Evolutionary conservation across 1,140 invertebrate species (phyloP), one percentile per base, ranked within the genome.

Genomic region (Cyclargus thomasi): DNA sequence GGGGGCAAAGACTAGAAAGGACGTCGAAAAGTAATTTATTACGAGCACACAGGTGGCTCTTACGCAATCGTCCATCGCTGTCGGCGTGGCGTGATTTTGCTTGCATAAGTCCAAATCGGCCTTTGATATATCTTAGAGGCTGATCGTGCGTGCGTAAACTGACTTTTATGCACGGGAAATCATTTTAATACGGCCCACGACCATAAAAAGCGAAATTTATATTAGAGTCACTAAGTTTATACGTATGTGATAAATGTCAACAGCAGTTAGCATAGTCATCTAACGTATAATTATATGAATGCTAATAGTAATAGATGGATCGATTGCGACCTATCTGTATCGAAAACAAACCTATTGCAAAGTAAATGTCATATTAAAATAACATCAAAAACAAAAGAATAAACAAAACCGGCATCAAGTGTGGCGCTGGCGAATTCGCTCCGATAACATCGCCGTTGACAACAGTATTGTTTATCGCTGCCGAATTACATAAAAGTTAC

Each of bases 61-160:
- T 75, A 71, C 64, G 66, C 69, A 75, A 75, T 64, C 53, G 47
- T 59, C 65, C 65, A 70, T 70, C 63, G 69, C 64, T 68, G 67
- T 18, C 64, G 65, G 23, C 68, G 68, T 68, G 68, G 70, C 70
- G 64, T 68, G 67, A 70, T 71, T 53, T 23, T 62, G 20, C 67
- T 74, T 72, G 69, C 57, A 55, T 74, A 72, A 74, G 59, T 39
- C 22, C 59, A 55, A 67, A 68, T 67, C 67, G 20, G 69, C 17
- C 55, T 18, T 21, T 59, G 55, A 55, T 55, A 55, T 55, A 55
- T 20, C 53, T 59, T 17, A 57, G 14, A 14, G 10, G 53, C 55
- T 59, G 55, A 11, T 59, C 55, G 55, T 59, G 55, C 55, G 55
- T 59, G 20, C 39, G 39, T 47, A 47, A 47, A 47, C 39, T 47